Evolutionary conservation across 2,888 invertebrate genomes (phyloP).

Genomic region (Serripes groenlandicus): DNA sequence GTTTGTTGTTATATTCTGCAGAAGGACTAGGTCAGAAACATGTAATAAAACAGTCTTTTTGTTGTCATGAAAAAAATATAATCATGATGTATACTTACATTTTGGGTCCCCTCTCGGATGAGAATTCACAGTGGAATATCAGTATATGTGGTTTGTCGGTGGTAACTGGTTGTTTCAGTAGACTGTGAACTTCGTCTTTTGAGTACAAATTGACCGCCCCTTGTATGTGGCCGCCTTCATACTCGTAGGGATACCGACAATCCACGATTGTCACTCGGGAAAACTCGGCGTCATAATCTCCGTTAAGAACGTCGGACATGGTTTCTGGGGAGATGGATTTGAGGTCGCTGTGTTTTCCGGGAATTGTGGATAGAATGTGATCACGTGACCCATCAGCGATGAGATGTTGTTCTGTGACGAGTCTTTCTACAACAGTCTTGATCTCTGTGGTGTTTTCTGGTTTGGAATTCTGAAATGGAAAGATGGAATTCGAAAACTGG

Average conservation of each 20-base stretch:
- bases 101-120: slow-evolving; percentile 64
- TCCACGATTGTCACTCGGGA: slow-evolving; percentile 55
- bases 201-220: slow-evolving; percentile 59
- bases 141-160: slow-evolving; percentile 59
- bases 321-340: slow-evolving; percentile 10
- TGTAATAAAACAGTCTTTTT: no score
- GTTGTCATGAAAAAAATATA: no score
- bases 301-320: slow-evolving; percentile 5
- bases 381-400: slow-evolving; percentile 46
- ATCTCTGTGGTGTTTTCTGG: not conserved
- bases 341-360: slow-evolving; percentile 20
- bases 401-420: slow-evolving; percentile 5
- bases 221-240: slow-evolving; percentile 55
- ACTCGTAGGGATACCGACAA: slow-evolving; percentile 61
- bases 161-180: slow-evolving; percentile 31
- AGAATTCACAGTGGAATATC: slow-evolving; percentile 68
- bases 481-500: not conserved
- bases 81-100: slow-evolving; percentile 41
- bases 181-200: slow-evolving; percentile 49
- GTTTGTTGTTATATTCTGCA: no score
- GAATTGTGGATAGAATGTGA: slow-evolving; percentile 46
- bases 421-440: slow-evolving; percentile 8
- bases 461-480: not conserved
- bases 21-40: no score
- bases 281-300: slow-evolving; percentile 23